phyloP scores from a whole-genome alignment of 1,140 invertebrate genomes.

The Lepidurus apus region DNA sequence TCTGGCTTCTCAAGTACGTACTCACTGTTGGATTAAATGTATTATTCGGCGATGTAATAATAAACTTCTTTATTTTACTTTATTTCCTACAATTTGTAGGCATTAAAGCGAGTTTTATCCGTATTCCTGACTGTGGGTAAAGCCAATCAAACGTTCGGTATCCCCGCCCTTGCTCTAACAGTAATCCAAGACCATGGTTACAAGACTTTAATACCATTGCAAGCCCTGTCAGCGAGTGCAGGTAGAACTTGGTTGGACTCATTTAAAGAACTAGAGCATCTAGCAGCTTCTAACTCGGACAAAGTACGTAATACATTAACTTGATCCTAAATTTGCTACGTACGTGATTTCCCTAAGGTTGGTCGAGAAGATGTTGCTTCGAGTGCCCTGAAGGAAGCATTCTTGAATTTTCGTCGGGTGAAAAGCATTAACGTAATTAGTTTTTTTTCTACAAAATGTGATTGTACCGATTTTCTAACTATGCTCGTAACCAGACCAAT shows the following conservation, averaged over 20 bases:
- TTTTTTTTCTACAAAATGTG: neutral
- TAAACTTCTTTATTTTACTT: too few relatives aligned
- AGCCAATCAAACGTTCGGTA: neutral
- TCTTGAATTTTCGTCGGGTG: neutral
- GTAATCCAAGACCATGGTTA: neutral
- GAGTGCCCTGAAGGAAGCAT: neutral
- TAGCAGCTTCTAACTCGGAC: neutral
- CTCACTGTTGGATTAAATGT: neutral
- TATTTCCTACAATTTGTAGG: neutral
- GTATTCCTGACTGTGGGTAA: neutral
- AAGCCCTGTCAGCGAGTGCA: neutral
- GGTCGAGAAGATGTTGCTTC: neutral
- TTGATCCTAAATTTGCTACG: neutral
- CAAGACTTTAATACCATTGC: neutral
- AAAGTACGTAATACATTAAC: neutral
- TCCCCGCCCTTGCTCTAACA: neutral
- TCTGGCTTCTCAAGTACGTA: neutral
- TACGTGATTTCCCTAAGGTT: neutral
- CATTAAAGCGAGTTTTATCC: neutral
- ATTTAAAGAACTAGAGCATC: neutral
- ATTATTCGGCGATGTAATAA: neutral
- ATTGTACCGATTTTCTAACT: neutral
- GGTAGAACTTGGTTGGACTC: neutral
- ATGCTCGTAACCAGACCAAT: neutral
- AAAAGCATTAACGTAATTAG: neutral